These are phyloP conservation scores for Drosophila flavopinicola DNA, from an alignment of 2,888 invertebrate species.

Conservation along the genomic window DNA sequence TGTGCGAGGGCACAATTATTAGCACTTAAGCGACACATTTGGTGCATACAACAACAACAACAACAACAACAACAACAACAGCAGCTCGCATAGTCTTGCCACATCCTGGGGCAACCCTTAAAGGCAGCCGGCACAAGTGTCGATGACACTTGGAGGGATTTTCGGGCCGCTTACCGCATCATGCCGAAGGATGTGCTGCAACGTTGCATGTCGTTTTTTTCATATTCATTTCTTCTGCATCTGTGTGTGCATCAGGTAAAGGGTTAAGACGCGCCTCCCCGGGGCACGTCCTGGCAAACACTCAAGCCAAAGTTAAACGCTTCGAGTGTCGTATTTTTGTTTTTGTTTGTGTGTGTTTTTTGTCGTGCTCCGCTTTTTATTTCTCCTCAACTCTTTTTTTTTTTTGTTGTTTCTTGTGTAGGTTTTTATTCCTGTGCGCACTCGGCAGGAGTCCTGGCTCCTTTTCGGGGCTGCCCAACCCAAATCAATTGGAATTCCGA, in stretches of 20 bases:
- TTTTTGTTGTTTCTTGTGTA: neutral
- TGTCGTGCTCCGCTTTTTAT: conserved; percentile 49
- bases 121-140: conserved; percentile 72
- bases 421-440: conserved; percentile 11
- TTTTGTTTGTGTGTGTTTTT: conserved; percentile 59
- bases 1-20: conserved; percentile 76
- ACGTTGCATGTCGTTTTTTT: conserved; percentile 43
- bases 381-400: conserved; percentile 1
- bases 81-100: conserved; percentile 36
- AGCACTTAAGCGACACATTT: conserved; percentile 75
- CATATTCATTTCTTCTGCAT: neutral
- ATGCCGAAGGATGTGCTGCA: conserved; percentile 53
- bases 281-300: conserved; percentile 72
- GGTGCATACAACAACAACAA: conserved; percentile 45
- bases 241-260: conserved; percentile 40
- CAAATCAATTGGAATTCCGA: conserved; percentile 64
- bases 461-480: conserved; percentile 46
- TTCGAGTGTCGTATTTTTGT: conserved; percentile 75
- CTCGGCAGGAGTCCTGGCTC: conserved; percentile 63
- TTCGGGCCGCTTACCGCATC: conserved; percentile 55
- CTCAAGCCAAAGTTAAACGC: conserved; percentile 80
- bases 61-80: conserved; percentile 9
- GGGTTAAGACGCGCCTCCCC: conserved; percentile 48
- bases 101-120: conserved; percentile 66
- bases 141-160: conserved; percentile 79